Percentiles rank a stretch among this genome's conserved stretches.
phyloP scores from a whole-genome alignment of 2,888 invertebrate genomes.

The Scaptomyza tumidula region DNA sequence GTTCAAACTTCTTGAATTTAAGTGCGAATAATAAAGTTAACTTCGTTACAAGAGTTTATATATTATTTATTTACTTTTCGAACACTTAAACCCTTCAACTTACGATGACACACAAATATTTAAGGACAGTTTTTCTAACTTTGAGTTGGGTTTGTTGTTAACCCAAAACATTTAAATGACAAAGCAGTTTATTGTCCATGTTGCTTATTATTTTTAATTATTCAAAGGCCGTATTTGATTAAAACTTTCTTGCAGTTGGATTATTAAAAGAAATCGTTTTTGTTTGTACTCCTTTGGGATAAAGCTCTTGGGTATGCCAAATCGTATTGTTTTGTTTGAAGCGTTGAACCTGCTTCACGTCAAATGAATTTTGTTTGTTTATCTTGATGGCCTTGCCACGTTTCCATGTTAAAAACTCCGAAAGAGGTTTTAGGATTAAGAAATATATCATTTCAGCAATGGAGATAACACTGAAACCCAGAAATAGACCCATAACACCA shows the following conservation, averaged over 20 bases:
- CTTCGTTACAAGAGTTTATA: slow-evolving; percentile 6
- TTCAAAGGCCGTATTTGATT: slow-evolving; percentile 12
- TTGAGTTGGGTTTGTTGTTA: not conserved
- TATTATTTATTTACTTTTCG: not conserved
- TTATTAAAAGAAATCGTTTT: not conserved
- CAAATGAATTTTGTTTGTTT: not conserved
- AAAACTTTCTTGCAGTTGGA: not conserved
- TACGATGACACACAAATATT: slow-evolving; percentile 21
- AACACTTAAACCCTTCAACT: not conserved
- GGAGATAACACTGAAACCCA: slow-evolving; percentile 92
- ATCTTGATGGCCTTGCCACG: not conserved
- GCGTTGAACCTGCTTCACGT: not conserved
- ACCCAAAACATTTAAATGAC: slow-evolving; percentile 8
- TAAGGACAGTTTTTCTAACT: not conserved
- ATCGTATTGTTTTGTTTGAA: slow-evolving; percentile 12
- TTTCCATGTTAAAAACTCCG: slow-evolving; percentile 75
- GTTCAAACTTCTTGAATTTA: not conserved
- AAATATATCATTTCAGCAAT: slow-evolving; percentile 91
- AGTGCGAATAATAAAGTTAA: slow-evolving; percentile 9
- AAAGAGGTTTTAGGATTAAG: slow-evolving; percentile 86
- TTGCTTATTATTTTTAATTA: slow-evolving; percentile 16
- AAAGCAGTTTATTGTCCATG: slow-evolving; percentile 7
- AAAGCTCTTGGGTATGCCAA: slow-evolving; percentile 58
- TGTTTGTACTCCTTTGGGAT: slow-evolving; percentile 54
- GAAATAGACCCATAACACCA: slow-evolving; percentile 90